These are phyloP conservation scores for Circaetus gallicus DNA, from an alignment of 2,113 vertebrate genomes.

Conservation along the genomic window DNA sequence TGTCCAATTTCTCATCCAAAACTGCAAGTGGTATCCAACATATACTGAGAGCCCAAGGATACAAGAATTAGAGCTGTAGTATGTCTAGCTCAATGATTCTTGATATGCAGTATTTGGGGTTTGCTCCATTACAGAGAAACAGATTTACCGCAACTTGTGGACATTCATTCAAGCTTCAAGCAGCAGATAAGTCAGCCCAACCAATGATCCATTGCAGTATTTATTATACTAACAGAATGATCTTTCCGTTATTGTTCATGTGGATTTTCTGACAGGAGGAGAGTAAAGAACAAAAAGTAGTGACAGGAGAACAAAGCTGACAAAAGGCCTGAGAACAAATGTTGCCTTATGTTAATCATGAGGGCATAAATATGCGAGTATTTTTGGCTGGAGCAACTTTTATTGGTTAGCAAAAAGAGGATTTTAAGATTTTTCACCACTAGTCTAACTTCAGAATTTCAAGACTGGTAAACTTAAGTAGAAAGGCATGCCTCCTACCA, in stretches of 20 bases:
- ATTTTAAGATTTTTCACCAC: not conserved
- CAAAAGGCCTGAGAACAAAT: not conserved
- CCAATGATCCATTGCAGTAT: not conserved
- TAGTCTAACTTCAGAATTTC: not conserved
- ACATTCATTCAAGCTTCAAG: slow-evolving; percentile 19
- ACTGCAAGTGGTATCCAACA: not conserved
- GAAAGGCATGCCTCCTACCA: not conserved
- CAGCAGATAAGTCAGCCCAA: slow-evolving; percentile 3
- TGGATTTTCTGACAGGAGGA: not conserved
- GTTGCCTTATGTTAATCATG: not conserved
- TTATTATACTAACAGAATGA: slow-evolving; percentile 27
- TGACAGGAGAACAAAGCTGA: not conserved
- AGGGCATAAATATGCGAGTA: not conserved
- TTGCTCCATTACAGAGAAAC: slow-evolving; percentile 4
- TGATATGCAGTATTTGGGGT: not conserved
- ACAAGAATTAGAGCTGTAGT: slow-evolving; percentile 14
- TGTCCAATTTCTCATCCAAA: slow-evolving; percentile 27
- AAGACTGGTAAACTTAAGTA: not conserved
- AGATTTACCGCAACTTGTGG: not conserved
- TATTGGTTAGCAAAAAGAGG: not conserved
- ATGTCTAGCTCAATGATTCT: not conserved
- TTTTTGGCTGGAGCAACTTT: not conserved
- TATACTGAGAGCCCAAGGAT: slow-evolving; percentile 22
- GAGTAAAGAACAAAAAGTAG: not conserved
- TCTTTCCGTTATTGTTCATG: not conserved